Conservation (phyloP, 1,140 invertebrate genomes). For the Campoletis sonorensis region DNA sequence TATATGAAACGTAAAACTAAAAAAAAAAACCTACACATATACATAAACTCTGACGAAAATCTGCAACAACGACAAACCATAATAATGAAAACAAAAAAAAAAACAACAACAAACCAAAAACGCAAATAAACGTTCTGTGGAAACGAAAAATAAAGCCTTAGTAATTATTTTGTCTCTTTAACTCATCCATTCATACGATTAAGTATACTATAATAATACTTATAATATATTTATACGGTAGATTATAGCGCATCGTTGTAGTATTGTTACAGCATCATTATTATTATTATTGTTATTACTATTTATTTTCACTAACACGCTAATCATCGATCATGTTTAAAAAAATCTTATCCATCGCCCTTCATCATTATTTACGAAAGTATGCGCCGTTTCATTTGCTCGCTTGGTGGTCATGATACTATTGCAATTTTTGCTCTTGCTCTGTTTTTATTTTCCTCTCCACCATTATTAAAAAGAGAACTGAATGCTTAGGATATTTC, state of each 20-base stretch:
- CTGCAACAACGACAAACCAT: neutral
- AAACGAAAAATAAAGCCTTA: constrained; percentile 68
- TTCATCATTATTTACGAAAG: neutral
- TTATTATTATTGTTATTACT: constrained; percentile 3
- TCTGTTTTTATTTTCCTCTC: neutral
- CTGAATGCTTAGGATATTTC: neutral
- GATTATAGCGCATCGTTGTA: constrained; percentile 27
- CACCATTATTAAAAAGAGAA: neutral
- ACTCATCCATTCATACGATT: constrained; percentile 54
- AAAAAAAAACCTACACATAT: constrained; percentile 41
- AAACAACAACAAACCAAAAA: constrained; percentile 53
- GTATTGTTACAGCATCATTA: constrained; percentile 9
- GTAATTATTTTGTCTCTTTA: constrained; percentile 71
- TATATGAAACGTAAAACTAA: constrained; percentile 17
- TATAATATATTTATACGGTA: constrained; percentile 45
- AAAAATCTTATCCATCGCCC: neutral
- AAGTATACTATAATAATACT: constrained; percentile 23
- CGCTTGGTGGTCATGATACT: constrained; percentile 59
- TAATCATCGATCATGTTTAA: neutral
- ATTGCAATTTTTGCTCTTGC: neutral
- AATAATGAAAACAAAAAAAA: constrained; percentile 46
- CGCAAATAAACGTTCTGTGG: constrained; percentile 68
- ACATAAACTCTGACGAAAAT: constrained; percentile 24
- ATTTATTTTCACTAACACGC: neutral
- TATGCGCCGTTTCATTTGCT: constrained; percentile 53